These are phyloP conservation scores for Drosophila kohkoa DNA, from an alignment of 1,140 invertebrate species.

Conservation along the genomic window DNA sequence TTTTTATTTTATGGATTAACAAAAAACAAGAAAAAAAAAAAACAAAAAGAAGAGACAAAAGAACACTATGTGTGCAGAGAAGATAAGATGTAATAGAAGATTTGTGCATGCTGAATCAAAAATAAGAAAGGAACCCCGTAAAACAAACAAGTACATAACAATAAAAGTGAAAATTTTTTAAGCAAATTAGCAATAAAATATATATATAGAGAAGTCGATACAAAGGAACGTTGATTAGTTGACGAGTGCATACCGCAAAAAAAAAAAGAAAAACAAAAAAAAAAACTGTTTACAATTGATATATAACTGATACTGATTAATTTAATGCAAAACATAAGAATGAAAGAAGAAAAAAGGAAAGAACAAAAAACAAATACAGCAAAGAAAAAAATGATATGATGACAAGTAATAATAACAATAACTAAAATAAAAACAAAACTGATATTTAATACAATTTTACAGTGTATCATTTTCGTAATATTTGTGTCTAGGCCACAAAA, in stretches of 20 bases:
- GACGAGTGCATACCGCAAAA: conserved; percentile 38
- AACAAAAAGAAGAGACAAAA: not conserved
- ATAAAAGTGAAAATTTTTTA: conserved; percentile 73
- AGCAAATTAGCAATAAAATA: conserved; percentile 73
- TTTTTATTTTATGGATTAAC: not conserved
- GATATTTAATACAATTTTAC: conserved; percentile 76
- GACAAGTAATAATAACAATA: conserved; percentile 72
- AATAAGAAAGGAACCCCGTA: conserved; percentile 35
- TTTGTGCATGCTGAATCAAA: conserved; percentile 41
- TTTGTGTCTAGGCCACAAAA: conserved; percentile 19
- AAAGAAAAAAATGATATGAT: conserved; percentile 45
- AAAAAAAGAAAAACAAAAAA: conserved; percentile 28
- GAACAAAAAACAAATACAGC: conserved; percentile 21
- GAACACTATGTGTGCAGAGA: conserved; percentile 19
- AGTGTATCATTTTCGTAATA: conserved; percentile 62
- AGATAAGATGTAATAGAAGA: conserved; percentile 24
- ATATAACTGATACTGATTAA: conserved; percentile 53
- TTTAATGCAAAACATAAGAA: conserved; percentile 2
- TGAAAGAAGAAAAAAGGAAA: conserved; percentile 12
- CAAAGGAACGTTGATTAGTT: conserved; percentile 67
- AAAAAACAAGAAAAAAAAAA: not conserved
- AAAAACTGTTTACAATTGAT: conserved; percentile 78
- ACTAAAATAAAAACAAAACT: conserved; percentile 77
- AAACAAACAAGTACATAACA: conserved; percentile 56
- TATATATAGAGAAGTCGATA: conserved; percentile 67